Conservation (phyloP, 2,888 invertebrate genomes). For the Phania funesta region DNA sequence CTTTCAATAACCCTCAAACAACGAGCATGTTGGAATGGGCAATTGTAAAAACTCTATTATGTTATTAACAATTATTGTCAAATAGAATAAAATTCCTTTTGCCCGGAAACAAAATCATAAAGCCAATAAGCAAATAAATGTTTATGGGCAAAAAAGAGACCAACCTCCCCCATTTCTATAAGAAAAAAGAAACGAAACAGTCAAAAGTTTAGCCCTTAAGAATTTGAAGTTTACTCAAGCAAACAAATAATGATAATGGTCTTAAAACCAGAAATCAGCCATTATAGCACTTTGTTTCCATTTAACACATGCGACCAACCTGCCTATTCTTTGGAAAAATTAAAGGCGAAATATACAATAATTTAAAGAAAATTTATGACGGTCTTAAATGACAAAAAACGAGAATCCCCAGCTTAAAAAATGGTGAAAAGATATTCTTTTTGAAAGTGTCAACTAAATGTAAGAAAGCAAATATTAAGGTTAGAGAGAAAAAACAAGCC, state of each 20-base stretch:
- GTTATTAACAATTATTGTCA: slow-evolving; percentile 54
- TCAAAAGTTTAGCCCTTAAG: slow-evolving; percentile 17
- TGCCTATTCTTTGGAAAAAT: not conserved
- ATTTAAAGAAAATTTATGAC: slow-evolving; percentile 65
- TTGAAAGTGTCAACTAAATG: too few relatives aligned
- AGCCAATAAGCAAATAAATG: slow-evolving; percentile 51
- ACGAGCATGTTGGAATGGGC: not conserved
- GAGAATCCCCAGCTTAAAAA: slow-evolving; percentile 33
- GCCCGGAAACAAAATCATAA: slow-evolving; percentile 25
- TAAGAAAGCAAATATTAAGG: not conserved
- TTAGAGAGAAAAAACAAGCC: not conserved
- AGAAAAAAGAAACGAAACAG: not conserved
- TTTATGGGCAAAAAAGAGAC: not conserved
- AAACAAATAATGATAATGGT: slow-evolving; percentile 61
- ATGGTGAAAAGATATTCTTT: slow-evolving; percentile 2
- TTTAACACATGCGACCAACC: slow-evolving; percentile 61
- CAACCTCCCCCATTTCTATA: not conserved
- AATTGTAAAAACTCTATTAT: slow-evolving; percentile 20
- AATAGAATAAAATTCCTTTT: slow-evolving; percentile 34
- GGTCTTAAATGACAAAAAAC: slow-evolving; percentile 55
- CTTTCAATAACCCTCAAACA: not conserved
- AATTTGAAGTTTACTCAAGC: slow-evolving; percentile 49
- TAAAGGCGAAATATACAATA: slow-evolving; percentile 31
- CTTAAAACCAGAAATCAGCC: slow-evolving; percentile 39
- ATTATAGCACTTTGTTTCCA: slow-evolving; percentile 61